Percentiles rank a stretch among this genome's conserved stretches.
phyloP scores from a whole-genome alignment of 1,140 invertebrate genomes.

The Drosophila melanica region DNA sequence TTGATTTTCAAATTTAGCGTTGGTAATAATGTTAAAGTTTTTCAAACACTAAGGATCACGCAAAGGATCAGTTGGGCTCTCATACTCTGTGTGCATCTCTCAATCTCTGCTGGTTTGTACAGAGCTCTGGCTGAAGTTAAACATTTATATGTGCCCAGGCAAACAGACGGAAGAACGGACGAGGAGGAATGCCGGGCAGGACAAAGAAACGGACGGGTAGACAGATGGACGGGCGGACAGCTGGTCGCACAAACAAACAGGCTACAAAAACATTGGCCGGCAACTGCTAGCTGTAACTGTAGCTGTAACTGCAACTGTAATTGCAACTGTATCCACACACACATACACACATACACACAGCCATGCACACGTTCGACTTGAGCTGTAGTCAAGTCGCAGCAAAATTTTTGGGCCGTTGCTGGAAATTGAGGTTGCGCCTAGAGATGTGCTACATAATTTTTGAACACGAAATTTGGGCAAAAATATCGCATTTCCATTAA shows the following conservation, averaged over 20 bases:
- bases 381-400: too few species aligned
- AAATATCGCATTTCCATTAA: too few species aligned
- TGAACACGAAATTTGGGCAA: too few species aligned
- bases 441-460: too few species aligned
- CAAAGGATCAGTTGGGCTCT: background rate
- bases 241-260: conserved; percentile 42
- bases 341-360: conserved; percentile 9
- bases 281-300: conserved; percentile 26
- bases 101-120: background rate
- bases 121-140: conserved; percentile 52
- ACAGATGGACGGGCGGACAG: background rate
- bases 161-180: conserved; percentile 38
- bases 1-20: too few species aligned
- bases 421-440: too few species aligned
- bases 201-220: conserved; percentile 24
- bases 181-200: conserved; percentile 12
- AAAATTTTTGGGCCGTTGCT: too few species aligned
- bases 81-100: background rate
- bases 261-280: conserved; percentile 29
- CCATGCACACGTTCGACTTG: background rate
- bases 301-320: conserved; percentile 22
- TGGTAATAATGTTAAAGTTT: background rate
- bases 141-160: conserved; percentile 74
- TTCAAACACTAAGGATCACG: background rate
- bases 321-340: conserved; percentile 18